Evolutionary conservation across 2,888 invertebrate genomes (phyloP), one percentile per base, ranked within the genome.

Genomic region (Aproaerema taeniolella): DNA sequence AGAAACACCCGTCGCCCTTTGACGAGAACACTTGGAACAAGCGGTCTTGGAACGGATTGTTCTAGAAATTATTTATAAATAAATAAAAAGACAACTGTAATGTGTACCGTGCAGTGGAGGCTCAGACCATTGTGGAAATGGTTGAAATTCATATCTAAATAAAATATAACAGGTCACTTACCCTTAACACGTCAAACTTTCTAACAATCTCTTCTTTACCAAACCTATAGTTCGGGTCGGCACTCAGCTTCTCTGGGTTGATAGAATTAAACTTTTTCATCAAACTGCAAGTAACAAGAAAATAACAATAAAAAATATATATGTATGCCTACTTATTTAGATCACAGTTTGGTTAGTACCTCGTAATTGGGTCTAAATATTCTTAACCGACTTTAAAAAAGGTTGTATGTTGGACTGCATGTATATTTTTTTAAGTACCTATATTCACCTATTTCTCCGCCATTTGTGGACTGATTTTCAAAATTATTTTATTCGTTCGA

Each of bases 11-110:
- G 50, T 91, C 91, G 2, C 88, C 80, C 51, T 88, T 71, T 0
- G 94, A 93, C 0, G 93, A 93, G 65, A 95, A 95, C 16, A 94
- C 91, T 37, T 87, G 78, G 58, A 92, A 91, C 37, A 95, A 88
- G 9, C 93, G 87, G 45, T 92, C 90, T 56, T 88, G 82, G 64
- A 94, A 94, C 3, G 94, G 94, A 71, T 94, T 95, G 59, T 88
- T 89, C 93, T 93, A n/a, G 74, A 47, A 88, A 87, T 34, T 17
- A 13, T 20, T 20, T 20, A 6, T 20, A 20, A 20, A 20, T 6
- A 20, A 8, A 20, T 20, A 8, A 20, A 20, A 20, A 20, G 20
- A 20, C 8, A 8, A 6, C 5, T 20, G 20, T 8, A n/a, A 6
- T 20, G 20, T 20, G 20, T 20, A 20, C 4, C 8, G 20, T 20